These are phyloP conservation scores for Caenorhabditis angaria DNA, from an alignment of 2,888 invertebrate species.

Conservation along the genomic window DNA sequence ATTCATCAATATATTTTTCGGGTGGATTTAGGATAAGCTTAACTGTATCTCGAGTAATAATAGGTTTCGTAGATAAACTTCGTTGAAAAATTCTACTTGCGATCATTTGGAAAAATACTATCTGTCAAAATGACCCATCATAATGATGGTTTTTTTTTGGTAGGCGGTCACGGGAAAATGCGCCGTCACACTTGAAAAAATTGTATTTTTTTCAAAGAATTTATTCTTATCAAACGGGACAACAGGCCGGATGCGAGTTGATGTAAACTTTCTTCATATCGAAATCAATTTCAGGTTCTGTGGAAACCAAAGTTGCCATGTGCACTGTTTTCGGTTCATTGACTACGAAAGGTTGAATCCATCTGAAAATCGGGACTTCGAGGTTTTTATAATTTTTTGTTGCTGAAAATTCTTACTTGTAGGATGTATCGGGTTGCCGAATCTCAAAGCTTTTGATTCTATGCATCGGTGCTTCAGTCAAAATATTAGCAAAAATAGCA, in stretches of 20 bases:
- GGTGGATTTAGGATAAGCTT: not conserved
- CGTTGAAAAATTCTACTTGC: too few species aligned
- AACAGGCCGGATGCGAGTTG: not conserved
- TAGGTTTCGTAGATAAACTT: too few species aligned
- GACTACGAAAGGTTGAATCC: not conserved
- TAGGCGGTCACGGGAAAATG: too few species aligned
- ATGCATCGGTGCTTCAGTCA: not conserved
- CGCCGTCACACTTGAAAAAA: too few species aligned
- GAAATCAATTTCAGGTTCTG: not conserved
- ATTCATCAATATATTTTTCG: not conserved
- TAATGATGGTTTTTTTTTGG: too few species aligned
- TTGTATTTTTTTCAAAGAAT: too few species aligned
- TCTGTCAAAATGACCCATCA: too few species aligned
- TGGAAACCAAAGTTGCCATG: not conserved
- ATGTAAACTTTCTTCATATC: not conserved
- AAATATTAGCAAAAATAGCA: not conserved
- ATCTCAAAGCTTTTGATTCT: not conserved
- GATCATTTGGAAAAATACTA: too few species aligned
- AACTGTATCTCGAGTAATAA: not conserved
- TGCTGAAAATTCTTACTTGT: not conserved
- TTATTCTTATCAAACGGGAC: too few species aligned
- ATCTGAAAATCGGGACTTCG: not conserved
- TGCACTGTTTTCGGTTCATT: not conserved
- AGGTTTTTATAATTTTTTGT: not conserved
- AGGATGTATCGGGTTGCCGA: not conserved